These are phyloP conservation scores for Heliconius charithonia DNA, from an alignment of 2,888 invertebrate species.

Conservation along the genomic window DNA sequence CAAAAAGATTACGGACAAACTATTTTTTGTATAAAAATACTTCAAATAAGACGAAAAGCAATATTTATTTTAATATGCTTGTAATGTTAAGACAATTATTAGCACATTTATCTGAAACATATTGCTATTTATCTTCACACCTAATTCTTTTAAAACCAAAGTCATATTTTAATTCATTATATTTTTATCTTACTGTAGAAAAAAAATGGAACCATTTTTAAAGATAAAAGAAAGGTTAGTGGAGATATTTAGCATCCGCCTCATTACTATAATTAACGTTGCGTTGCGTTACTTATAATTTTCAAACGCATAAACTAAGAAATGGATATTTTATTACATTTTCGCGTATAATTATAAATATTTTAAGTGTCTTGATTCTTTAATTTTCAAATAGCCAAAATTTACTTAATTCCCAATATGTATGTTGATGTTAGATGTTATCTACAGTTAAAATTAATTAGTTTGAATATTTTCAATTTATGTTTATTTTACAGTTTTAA, in stretches of 20 bases:
- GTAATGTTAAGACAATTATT: not conserved
- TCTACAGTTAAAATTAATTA: not conserved
- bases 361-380: not conserved
- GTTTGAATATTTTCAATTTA: not conserved
- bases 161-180: not conserved
- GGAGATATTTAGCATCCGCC: conserved; percentile 65
- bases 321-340: not conserved
- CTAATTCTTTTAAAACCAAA: not conserved
- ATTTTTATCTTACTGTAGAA: not conserved
- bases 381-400: not conserved
- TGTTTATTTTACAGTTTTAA: not conserved
- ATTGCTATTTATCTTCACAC: not conserved
- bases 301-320: not conserved
- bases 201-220: conserved; percentile 41
- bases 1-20: too few species aligned
- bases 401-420: not conserved
- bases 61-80: not conserved
- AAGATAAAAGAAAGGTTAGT: conserved; percentile 61
- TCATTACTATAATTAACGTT: conserved; percentile 47
- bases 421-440: not conserved
- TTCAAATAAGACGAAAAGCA: not conserved
- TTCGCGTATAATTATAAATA: not conserved
- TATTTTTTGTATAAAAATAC: not conserved
- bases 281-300: conserved; percentile 4
- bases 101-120: not conserved